Base-by-base conservation (phyloP, 2,797 vertebrate genomes). In the Meda fulgida region DNA sequence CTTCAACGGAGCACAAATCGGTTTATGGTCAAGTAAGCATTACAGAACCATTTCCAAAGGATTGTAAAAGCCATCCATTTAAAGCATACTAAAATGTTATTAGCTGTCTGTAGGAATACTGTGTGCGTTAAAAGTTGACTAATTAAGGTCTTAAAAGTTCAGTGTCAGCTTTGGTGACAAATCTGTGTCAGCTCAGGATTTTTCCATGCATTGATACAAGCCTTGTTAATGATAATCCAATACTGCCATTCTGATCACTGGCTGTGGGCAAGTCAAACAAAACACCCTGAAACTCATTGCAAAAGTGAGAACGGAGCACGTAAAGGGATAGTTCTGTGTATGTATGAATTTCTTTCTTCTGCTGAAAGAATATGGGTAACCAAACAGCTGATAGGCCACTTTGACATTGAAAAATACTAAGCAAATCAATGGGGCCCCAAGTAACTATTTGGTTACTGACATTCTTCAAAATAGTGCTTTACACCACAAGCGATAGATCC, bases 151-250 rank as follows among this genome's bases (percentile, higher is more conserved):
- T 31, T 67, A 34, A 80, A 65, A 78, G 16, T 31, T 48, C 3
- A 48, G 26, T 34, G 29, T 23, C 38, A 31, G 40, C 29, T 60
- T 78, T 78, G 51, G 40, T 38, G 3, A 65, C 16, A 66, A 83
- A 66, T 66, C 23, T 18, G 40, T 48, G 55, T 48, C 29, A 29
- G 60, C 6, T 26, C 4, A 10, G 43, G 40, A 29, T 34, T 51
- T 77, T 84, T 66, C 63, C n/a, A 51, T 31, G 46, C n/a, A 76
- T 5, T 55, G 71, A 77, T 72, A 38, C 2, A 55, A 48, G 70
- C 16, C 29, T 9, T 46, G 65, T 84, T 77, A 53, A 84, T 31
- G 18, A 84, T 67, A 69, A 66, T 67, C 34, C 11, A 77, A 67
- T 48, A 29, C 34, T 53, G 65, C n/a, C 58, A 65, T 48, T 46